A percentile compares a stretch with the other conserved stretches of the same genome.
Evolutionary conservation across 2,113 vertebrate species (phyloP).

Genomic region (Colossoma macropomum): DNA sequence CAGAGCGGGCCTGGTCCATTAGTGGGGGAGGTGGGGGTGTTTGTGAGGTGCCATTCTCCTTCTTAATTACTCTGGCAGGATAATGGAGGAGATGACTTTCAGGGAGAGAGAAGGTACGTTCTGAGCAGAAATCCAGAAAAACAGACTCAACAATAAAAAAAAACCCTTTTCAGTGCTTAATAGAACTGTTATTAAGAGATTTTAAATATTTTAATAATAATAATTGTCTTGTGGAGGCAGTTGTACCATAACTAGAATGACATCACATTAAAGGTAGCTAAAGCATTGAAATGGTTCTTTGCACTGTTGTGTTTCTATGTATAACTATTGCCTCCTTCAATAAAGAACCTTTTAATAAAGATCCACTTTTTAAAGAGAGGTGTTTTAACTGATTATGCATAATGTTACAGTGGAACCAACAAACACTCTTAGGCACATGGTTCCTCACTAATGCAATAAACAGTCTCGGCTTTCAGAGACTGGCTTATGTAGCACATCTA

Average conservation of each 20-base stretch:
- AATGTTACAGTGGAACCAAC: not conserved
- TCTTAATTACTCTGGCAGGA: slow-evolving; percentile 75
- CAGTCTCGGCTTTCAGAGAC: not conserved
- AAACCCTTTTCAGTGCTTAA: not conserved
- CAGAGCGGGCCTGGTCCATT: slow-evolving; percentile 64
- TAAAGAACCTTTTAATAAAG: no score
- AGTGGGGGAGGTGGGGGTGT: slow-evolving; percentile 61
- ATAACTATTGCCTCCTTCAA: no score
- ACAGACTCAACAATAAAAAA: not conserved
- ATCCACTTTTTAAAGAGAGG: not conserved
- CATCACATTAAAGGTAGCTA: no score
- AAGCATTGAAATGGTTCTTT: no score
- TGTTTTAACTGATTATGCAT: not conserved
- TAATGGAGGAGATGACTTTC: slow-evolving; percentile 79
- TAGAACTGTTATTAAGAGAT: no score
- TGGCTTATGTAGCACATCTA: not conserved
- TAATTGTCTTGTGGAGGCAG: no score
- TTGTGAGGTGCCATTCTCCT: slow-evolving; percentile 74
- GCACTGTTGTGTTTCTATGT: no score
- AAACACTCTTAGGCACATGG: not conserved
- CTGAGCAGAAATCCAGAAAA: slow-evolving; percentile 13
- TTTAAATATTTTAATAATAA: not conserved
- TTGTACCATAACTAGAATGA: no score
- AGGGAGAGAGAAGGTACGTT: slow-evolving; percentile 58
- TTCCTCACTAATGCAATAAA: not conserved